phyloP scores from a whole-genome alignment of 2,113 vertebrate species.

The Axis porcinus region DNA sequence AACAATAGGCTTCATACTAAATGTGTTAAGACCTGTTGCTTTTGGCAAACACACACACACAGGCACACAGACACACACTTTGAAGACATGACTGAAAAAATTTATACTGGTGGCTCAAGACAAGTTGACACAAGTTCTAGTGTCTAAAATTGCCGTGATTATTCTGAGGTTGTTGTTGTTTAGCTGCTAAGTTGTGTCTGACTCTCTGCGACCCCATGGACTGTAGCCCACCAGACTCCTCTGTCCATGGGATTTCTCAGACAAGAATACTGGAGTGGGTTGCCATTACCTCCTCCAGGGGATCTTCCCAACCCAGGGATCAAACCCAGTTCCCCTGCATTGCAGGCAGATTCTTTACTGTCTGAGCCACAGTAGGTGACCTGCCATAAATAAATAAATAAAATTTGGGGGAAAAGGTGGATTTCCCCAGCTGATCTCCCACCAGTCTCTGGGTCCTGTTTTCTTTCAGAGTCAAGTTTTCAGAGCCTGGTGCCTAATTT shows the following conservation, averaged over 20 bases:
- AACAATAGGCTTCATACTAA: conserved; percentile 75
- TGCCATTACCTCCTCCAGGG: background rate
- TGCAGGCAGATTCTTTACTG: background rate
- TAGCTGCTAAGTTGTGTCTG: background rate
- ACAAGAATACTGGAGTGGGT: background rate
- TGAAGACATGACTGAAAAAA: conserved; percentile 59
- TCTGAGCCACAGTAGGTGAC: background rate
- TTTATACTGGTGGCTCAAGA: conserved; percentile 53
- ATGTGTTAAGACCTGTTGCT: conserved; percentile 80
- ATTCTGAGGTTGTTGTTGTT: background rate
- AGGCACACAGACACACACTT: background rate
- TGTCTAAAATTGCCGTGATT: conserved; percentile 53
- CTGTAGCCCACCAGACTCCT: background rate
- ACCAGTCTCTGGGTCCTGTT: background rate
- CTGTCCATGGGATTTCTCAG: background rate
- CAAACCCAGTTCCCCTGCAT: background rate
- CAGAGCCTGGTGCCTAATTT: background rate
- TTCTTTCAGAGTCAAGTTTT: background rate
- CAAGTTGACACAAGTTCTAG: conserved; percentile 60
- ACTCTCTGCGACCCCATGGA: background rate
- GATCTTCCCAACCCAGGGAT: background rate
- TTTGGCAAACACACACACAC: conserved; percentile 58
- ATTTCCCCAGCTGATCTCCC: background rate
- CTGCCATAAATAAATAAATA: background rate
- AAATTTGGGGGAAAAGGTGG: background rate